Percentiles rank a stretch among this genome's conserved stretches.
These are phyloP conservation scores for Calcarius lapponicus DNA, from an alignment of 2,797 vertebrate species.

Conservation along the genomic window DNA sequence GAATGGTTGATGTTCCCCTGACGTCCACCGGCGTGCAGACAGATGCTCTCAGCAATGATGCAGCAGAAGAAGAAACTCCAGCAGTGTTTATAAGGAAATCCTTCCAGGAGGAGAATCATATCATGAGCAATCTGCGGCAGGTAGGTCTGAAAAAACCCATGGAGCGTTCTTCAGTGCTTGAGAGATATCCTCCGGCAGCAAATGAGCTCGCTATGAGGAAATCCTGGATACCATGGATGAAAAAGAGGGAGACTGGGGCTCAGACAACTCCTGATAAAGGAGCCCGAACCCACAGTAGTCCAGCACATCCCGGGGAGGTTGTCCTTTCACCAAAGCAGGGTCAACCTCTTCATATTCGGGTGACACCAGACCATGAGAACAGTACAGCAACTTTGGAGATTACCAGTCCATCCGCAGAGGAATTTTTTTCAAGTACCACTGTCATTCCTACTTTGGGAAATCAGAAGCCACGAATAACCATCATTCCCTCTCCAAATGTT, in stretches of 20 bases:
- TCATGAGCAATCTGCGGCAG: constrained; percentile 94
- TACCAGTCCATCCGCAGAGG: constrained; percentile 88
- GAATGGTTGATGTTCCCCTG: constrained; percentile 88
- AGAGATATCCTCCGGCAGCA: constrained; percentile 89
- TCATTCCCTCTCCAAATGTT: constrained; percentile 86
- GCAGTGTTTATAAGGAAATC: constrained; percentile 94
- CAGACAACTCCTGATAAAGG: constrained; percentile 78
- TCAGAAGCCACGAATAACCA: constrained; percentile 93
- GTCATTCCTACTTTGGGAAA: constrained; percentile 93
- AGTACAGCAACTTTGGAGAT: constrained; percentile 95
- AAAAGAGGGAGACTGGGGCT: constrained; percentile 83
- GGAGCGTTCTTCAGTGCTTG: constrained; percentile 84
- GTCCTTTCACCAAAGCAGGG: constrained; percentile 86
- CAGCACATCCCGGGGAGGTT: constrained; percentile 74
- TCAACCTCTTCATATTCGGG: constrained; percentile 91
- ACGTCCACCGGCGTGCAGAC: constrained; percentile 91
- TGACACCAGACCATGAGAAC: constrained; percentile 89
- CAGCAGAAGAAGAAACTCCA: constrained; percentile 87
- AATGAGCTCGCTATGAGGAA: constrained; percentile 83
- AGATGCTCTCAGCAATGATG: constrained; percentile 74
- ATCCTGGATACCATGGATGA: constrained; percentile 93
- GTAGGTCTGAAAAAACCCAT: constrained; percentile 83
- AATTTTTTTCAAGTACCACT: constrained; percentile 94
- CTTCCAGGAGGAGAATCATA: constrained; percentile 93
- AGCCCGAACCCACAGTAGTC: constrained; percentile 72